Conservation (phyloP, 2,797 vertebrate species). For the Sebastes melanostomus region DNA sequence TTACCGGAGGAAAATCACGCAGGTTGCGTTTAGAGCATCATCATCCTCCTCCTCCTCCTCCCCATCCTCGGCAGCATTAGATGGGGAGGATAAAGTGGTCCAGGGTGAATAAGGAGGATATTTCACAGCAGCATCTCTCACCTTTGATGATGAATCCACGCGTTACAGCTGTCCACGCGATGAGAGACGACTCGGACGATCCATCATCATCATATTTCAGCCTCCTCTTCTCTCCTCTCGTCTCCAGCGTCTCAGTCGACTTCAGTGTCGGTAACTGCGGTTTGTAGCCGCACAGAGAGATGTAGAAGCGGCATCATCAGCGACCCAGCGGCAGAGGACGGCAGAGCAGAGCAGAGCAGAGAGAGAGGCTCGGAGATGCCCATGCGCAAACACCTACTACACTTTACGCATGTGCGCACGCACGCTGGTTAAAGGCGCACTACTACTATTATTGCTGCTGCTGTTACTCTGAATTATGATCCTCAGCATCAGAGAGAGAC, state of each 20-base stretch:
- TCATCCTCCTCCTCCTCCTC: conserved; percentile 63
- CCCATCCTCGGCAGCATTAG: conserved; percentile 62
- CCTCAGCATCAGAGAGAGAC: not conserved
- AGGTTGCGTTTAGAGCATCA: conserved; percentile 79
- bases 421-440: conserved; percentile 62
- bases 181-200: conserved; percentile 37
- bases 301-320: conserved; percentile 67
- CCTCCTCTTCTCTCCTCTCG: conserved; percentile 32
- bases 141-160: conserved; percentile 68
- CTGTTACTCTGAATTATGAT: conserved; percentile 26
- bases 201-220: conserved; percentile 60
- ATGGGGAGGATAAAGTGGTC: conserved; percentile 68
- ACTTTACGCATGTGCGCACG: conserved; percentile 70
- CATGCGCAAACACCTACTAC: conserved; percentile 71
- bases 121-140: conserved; percentile 64
- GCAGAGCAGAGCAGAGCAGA: conserved; percentile 63
- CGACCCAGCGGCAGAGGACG: conserved; percentile 75
- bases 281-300: conserved; percentile 61
- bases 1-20: conserved; percentile 78
- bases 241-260: conserved; percentile 55
- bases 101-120: conserved; percentile 57
- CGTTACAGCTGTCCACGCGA: conserved; percentile 59
- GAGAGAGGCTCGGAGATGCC: conserved; percentile 60
- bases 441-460: conserved; percentile 20
- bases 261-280: conserved; percentile 69